Base-by-base conservation (phyloP, 1,140 invertebrate species). In the Drosophila lowei region DNA sequence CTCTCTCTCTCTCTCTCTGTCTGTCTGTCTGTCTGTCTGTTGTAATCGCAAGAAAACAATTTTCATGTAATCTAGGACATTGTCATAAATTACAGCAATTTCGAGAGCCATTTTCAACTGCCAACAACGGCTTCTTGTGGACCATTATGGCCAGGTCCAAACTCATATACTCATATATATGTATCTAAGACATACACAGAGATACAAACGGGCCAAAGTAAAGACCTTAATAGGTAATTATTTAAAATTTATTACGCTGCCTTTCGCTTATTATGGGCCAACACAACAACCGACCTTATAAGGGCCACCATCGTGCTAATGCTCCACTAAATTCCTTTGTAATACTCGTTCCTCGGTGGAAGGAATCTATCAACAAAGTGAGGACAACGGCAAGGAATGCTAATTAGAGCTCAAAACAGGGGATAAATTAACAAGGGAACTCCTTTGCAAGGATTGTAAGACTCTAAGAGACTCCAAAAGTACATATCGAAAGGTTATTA, bases 1-100 rank as follows among this genome's bases (percentile, higher is more conserved):
- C 21, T 61, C 13, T 70, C 25, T 42, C 53, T 58, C 38, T 54
- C 65, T 65, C 9, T 50, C 9, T 57, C 25, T 34, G 41, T 65
- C 38, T 49, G 54, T 65, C 34, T 53, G 30, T 49, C 28, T 72
- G 25, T 48, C 21, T 49, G 21, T 53, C 43, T 53, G 62, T 55
- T 76, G 75, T 79, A 84, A 89, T 89, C 84, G 78, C 85, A 81
- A 89, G 88, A 90, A 90, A 90, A 90, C 84, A 90, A 90, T 89
- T 90, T 90, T 86, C 85, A 90, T 90, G 89, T 85, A 90, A 90
- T 90, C 89, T 89, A 90, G 89, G 89, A 90, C 89, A 90, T 86
- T 65, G 90, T 90, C 76, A 89, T 83, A 89, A 90, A 90, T 90
- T 81, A 78, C 84, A 60, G 85, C 78, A 85, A 90, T 90, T 90